Evolutionary conservation across 1,140 invertebrate genomes (phyloP).

Genomic region (Drosophila tsacasi): DNA sequence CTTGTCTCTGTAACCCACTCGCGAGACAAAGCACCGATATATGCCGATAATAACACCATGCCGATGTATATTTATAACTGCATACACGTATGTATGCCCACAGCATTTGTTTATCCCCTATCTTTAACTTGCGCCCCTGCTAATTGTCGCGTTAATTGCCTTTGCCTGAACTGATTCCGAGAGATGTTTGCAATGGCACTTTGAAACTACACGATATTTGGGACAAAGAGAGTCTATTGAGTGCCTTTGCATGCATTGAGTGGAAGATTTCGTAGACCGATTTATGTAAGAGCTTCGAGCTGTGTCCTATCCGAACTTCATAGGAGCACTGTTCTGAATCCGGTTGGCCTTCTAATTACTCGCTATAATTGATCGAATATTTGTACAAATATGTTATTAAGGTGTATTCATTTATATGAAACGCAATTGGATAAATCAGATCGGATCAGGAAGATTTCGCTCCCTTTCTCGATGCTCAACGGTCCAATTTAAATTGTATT

Average conservation of each 20-base stretch:
- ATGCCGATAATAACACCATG: constrained; percentile 18
- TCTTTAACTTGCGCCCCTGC: constrained; percentile 34
- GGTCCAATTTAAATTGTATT: background rate
- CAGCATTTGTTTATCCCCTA: constrained; percentile 23
- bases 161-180: constrained; percentile 54
- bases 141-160: constrained; percentile 69
- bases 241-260: constrained; percentile 28
- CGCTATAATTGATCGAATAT: background rate
- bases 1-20: constrained; percentile 22
- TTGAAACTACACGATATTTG: constrained; percentile 54
- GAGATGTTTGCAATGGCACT: constrained; percentile 54
- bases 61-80: constrained; percentile 16
- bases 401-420: background rate
- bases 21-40: constrained; percentile 15
- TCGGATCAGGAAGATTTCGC: background rate
- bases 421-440: background rate
- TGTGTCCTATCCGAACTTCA: background rate
- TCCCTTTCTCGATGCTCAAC: no score
- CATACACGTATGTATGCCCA: constrained; percentile 6
- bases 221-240: constrained; percentile 58
- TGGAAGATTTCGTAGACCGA: constrained; percentile 9
- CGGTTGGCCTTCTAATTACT: background rate
- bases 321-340: background rate
- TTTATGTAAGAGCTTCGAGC: constrained; percentile 16
- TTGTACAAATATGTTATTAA: background rate